Evolutionary conservation across 2,797 vertebrate species (phyloP).

Genomic region (Sorex maritimensis): DNA sequence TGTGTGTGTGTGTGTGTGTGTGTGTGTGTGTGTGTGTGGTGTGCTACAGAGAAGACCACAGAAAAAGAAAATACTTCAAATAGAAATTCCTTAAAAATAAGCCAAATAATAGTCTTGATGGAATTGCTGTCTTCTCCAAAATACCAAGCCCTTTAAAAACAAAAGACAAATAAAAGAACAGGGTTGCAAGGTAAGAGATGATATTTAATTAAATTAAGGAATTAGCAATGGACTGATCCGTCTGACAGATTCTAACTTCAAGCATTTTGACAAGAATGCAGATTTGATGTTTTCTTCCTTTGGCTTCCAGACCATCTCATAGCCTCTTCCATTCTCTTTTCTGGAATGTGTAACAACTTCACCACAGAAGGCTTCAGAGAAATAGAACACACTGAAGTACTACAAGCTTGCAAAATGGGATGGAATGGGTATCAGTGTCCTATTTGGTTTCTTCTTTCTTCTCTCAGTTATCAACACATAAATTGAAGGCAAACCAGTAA

Average conservation of each 20-base stretch:
- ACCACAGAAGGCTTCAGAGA: not conserved
- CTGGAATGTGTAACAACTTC: not conserved
- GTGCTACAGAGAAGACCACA: slow-evolving; percentile 33
- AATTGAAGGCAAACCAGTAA: not conserved
- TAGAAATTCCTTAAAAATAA: slow-evolving; percentile 35
- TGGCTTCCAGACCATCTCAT: slow-evolving; percentile 3
- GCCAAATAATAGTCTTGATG: not conserved
- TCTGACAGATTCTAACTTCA: slow-evolving; percentile 53
- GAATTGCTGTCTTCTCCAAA: not conserved
- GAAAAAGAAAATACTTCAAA: slow-evolving; percentile 5
- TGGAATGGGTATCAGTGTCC: not conserved
- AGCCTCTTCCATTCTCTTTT: not conserved
- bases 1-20: not conserved
- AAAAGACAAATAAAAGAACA: not conserved
- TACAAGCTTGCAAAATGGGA: slow-evolving; percentile 40
- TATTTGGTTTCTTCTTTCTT: not conserved
- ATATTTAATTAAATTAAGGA: slow-evolving; percentile 51
- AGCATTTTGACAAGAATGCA: slow-evolving; percentile 45
- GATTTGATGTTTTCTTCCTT: slow-evolving; percentile 30
- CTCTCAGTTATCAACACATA: slow-evolving; percentile 2
- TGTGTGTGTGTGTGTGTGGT: too few species aligned
- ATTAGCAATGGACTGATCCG: slow-evolving; percentile 12
- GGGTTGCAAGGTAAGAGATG: slow-evolving; percentile 2
- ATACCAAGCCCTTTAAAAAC: not conserved
- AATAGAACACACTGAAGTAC: not conserved